Conservation (phyloP, 2,113 vertebrate genomes). For the Lontra canadensis region DNA sequence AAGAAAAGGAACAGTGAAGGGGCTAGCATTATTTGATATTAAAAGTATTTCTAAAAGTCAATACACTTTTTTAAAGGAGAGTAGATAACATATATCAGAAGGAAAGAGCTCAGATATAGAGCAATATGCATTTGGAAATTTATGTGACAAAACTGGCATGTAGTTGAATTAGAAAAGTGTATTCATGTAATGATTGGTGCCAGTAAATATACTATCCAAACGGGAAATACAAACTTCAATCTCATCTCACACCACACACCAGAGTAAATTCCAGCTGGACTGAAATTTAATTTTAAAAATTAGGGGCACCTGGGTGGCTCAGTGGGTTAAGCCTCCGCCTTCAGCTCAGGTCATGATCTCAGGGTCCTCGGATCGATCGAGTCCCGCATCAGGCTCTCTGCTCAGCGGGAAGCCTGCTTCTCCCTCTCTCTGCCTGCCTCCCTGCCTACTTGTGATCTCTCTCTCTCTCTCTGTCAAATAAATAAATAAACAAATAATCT, state of each 20-base stretch:
- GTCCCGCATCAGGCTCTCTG: too few relatives aligned
- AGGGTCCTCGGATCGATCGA: too few relatives aligned
- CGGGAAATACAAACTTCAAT: constrained; percentile 20
- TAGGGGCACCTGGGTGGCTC: neutral
- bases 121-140: neutral
- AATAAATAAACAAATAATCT: too few relatives aligned
- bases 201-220: constrained; percentile 15
- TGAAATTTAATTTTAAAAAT: constrained; percentile 32
- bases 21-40: neutral
- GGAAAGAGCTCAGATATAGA: constrained; percentile 29
- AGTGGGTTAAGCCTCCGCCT: too few relatives aligned
- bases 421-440: too few relatives aligned
- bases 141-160: neutral
- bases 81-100: constrained; percentile 1
- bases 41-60: constrained; percentile 24
- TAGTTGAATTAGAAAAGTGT: constrained; percentile 26
- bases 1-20: neutral
- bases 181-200: neutral
- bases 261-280: constrained; percentile 23
- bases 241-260: neutral
- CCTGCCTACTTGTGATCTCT: too few relatives aligned
- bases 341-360: too few relatives aligned
- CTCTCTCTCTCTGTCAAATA: too few relatives aligned
- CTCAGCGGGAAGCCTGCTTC: too few relatives aligned
- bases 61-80: neutral